phyloP scores from a whole-genome alignment of 2,113 vertebrate genomes.

The Aldabrachelys gigantea region DNA sequence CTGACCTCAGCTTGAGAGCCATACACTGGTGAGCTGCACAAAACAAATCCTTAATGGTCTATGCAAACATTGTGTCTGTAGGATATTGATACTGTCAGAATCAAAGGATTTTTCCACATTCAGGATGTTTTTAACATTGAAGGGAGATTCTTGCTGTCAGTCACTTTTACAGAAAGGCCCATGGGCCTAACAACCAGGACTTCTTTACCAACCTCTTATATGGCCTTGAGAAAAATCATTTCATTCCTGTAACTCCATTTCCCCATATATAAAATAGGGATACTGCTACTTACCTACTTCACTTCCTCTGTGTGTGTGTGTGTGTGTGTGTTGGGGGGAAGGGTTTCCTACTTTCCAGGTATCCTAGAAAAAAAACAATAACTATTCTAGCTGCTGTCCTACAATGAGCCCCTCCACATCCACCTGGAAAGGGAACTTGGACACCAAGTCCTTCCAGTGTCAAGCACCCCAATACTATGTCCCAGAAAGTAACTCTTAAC shows the following conservation, averaged over 20 bases:
- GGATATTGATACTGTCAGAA: background rate
- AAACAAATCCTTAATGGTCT: too few relatives aligned
- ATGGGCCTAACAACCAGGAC: background rate
- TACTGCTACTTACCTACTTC: background rate
- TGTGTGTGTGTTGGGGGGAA: background rate
- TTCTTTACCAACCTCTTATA: background rate
- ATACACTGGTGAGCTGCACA: background rate
- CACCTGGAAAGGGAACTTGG: too few relatives aligned
- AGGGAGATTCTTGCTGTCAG: background rate
- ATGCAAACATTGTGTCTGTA: background rate
- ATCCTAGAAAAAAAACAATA: background rate
- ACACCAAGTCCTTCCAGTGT: too few relatives aligned
- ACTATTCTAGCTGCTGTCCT: too few relatives aligned
- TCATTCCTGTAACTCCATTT: background rate
- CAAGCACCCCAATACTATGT: background rate
- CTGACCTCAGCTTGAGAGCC: background rate
- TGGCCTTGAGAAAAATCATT: background rate
- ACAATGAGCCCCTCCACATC: too few relatives aligned
- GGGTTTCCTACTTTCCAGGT: background rate
- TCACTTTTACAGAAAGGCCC: background rate
- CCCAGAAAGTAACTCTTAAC: background rate
- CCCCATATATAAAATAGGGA: background rate
- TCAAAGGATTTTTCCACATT: background rate
- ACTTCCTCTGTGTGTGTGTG: background rate
- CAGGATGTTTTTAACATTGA: background rate